phyloP scores from a whole-genome alignment of 2,113 vertebrate genomes.

The Vulpes ferrilata region DNA sequence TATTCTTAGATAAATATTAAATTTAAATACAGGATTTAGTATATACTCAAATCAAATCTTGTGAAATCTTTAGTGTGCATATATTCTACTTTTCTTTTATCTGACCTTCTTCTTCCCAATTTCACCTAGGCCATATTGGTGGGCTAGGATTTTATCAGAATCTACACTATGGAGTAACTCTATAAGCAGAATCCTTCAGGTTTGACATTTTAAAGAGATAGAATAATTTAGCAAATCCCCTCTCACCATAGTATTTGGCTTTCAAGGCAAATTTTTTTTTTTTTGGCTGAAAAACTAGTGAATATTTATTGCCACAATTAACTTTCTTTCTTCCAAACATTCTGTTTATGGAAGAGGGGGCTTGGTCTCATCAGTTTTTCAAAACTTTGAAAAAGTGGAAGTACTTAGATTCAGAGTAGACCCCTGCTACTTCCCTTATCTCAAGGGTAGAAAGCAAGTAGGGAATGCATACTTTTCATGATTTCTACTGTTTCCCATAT shows the following conservation, averaged over 20 bases:
- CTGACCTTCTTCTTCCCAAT: background rate
- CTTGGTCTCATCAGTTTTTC: background rate
- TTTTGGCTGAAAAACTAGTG: background rate
- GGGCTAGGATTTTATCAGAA: background rate
- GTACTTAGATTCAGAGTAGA: background rate
- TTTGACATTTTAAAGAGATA: background rate
- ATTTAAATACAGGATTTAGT: background rate
- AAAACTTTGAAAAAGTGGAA: background rate
- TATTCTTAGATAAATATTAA: slow-evolving; percentile 45
- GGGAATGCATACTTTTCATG: background rate
- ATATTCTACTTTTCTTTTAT: background rate
- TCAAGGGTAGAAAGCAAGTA: background rate
- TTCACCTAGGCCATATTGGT: background rate
- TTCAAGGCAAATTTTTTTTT: background rate
- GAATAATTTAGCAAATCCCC: background rate
- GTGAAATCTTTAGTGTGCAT: background rate
- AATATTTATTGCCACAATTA: background rate
- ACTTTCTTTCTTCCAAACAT: background rate
- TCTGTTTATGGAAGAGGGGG: background rate
- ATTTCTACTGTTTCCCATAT: no score
- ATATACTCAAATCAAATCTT: background rate
- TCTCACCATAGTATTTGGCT: background rate
- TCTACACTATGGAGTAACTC: background rate
- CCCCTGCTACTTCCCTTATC: background rate
- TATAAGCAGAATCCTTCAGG: background rate